Percentiles rank a stretch among this genome's conserved stretches.
These are phyloP conservation scores for Strigamia crassipes DNA, from an alignment of 2,888 invertebrate genomes.

Conservation along the genomic window DNA sequence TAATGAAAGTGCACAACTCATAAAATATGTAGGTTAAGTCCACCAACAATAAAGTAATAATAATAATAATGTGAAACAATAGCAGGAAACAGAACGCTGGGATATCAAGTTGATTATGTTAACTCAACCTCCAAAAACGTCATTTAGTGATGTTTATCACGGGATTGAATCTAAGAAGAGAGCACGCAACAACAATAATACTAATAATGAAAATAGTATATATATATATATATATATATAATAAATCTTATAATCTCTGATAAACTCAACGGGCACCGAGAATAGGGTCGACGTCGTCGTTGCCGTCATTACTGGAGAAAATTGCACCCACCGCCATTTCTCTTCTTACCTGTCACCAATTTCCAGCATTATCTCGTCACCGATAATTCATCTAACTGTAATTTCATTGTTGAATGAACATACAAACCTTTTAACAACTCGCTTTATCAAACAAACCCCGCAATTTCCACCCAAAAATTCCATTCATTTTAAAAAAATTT, in stretches of 20 bases:
- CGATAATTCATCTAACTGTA: background rate
- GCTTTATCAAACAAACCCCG: background rate
- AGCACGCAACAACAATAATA: constrained; percentile 15
- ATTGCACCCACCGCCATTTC: background rate
- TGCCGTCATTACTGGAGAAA: background rate
- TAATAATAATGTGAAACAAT: background rate
- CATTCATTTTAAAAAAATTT: background rate
- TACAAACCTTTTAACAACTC: background rate
- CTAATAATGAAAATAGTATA: background rate
- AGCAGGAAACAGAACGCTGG: background rate
- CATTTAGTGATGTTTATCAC: background rate
- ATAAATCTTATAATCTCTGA: background rate
- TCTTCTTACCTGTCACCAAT: constrained; percentile 29
- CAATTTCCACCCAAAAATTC: background rate
- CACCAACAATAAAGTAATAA: constrained; percentile 5
- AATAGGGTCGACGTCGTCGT: constrained; percentile 6
- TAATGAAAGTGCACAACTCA: background rate
- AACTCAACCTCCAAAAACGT: constrained; percentile 1
- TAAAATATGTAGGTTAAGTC: background rate
- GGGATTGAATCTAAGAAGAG: background rate
- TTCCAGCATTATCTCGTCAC: constrained; percentile 1
- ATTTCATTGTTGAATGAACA: constrained; percentile 34
- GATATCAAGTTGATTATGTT: constrained; percentile 8
- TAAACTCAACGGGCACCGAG: background rate
- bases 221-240: too few species aligned